Percentiles rank a stretch among this genome's conserved stretches.
These are phyloP conservation scores for Drosophila quinaria DNA, from an alignment of 2,888 invertebrate genomes.

Conservation along the genomic window DNA sequence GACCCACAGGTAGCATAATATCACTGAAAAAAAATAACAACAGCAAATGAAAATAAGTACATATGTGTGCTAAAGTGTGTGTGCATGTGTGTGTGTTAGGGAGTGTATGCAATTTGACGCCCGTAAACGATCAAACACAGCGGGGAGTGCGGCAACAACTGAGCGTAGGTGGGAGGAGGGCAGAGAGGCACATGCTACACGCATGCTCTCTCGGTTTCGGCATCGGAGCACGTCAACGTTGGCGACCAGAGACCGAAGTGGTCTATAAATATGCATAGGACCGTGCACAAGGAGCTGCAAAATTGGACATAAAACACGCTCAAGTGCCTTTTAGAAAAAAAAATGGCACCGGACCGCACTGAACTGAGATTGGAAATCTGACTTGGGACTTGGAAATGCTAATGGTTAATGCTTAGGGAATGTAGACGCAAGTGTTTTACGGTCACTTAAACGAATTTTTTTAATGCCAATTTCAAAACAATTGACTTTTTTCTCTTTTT, in stretches of 20 bases:
- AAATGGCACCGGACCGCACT: constrained; percentile 48
- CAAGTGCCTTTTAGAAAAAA: constrained; percentile 71
- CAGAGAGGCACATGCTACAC: constrained; percentile 74
- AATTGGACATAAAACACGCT: constrained; percentile 82
- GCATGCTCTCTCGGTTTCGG: constrained; percentile 71
- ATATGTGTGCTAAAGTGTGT: constrained; percentile 13
- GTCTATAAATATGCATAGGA: constrained; percentile 79
- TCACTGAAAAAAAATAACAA: constrained; percentile 75
- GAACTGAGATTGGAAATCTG: constrained; percentile 20
- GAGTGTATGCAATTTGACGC: constrained; percentile 73
- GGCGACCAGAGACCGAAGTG: constrained; percentile 65
- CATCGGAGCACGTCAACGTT: constrained; percentile 48
- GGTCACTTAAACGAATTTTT: constrained; percentile 76
- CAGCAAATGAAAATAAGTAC: constrained; percentile 11
- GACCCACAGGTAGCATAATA: constrained; percentile 85
- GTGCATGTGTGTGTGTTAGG: constrained; percentile 34
- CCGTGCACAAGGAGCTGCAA: constrained; percentile 66
- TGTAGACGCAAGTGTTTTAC: constrained; percentile 76
- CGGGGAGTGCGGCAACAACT: constrained; percentile 50
- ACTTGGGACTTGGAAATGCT: constrained; percentile 15
- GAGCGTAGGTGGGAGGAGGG: not conserved
- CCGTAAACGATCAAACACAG: constrained; percentile 60
- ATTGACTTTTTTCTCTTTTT: constrained; percentile 63
- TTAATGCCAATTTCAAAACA: constrained; percentile 81
- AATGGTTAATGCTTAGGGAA: constrained; percentile 3